Evolutionary conservation across 2,888 invertebrate species (phyloP).

Genomic region (Anticlea derivata): DNA sequence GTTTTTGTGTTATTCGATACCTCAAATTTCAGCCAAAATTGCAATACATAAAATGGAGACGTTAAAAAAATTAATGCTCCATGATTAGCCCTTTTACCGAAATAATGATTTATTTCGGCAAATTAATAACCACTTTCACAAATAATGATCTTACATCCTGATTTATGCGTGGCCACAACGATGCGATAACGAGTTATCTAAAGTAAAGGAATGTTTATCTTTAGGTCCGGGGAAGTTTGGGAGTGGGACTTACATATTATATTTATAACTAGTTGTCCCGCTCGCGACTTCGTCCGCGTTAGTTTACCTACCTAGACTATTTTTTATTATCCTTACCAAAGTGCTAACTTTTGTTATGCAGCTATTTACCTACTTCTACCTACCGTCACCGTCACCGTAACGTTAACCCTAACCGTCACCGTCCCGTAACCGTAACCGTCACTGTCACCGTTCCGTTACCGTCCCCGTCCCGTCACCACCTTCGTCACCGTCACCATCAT

Average conservation of each 20-base stretch:
- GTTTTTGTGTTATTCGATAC: background rate
- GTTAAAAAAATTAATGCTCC: slow-evolving; percentile 2
- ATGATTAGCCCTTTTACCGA: slow-evolving; percentile 11
- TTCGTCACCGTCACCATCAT: too few species aligned
- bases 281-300: too few species aligned
- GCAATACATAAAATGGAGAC: background rate
- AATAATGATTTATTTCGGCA: slow-evolving; percentile 7
- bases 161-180: slow-evolving; percentile 31
- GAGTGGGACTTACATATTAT: slow-evolving; percentile 19
- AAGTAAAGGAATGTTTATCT: background rate
- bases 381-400: too few species aligned
- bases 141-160: slow-evolving; percentile 2
- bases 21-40: background rate
- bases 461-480: too few species aligned
- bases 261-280: too few species aligned
- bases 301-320: too few species aligned
- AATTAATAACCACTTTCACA: slow-evolving; percentile 11
- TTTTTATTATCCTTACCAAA: too few species aligned
- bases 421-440: too few species aligned
- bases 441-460: too few species aligned
- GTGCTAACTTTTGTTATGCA: too few species aligned
- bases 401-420: too few species aligned
- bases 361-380: too few species aligned
- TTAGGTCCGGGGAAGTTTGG: background rate
- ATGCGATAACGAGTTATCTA: background rate